Evolutionary conservation across 2,113 vertebrate genomes (phyloP).

Genomic region (Thunnus thynnus): DNA sequence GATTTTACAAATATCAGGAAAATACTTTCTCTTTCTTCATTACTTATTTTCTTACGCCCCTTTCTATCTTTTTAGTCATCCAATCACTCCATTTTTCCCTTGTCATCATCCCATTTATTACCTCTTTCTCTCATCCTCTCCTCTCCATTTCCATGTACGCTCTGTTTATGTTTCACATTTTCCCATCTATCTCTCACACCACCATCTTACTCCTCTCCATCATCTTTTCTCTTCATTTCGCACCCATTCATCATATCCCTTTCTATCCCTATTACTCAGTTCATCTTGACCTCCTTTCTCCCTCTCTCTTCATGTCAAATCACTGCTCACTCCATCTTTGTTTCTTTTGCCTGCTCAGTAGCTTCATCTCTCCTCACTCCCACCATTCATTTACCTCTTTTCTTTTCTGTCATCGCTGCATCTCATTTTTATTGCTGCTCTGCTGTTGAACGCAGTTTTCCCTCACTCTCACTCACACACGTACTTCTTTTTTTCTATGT

Average conservation of each 20-base stretch:
- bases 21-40: background rate
- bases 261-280: background rate
- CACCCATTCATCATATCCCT: conserved; percentile 33
- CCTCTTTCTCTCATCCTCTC: background rate
- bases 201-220: conserved; percentile 25
- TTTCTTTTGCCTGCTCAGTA: conserved; percentile 13
- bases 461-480: conserved; percentile 7
- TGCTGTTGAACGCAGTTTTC: conserved; percentile 21
- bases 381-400: conserved; percentile 28
- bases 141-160: conserved; percentile 24
- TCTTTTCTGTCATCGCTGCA: conserved; percentile 17
- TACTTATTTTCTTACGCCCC: background rate
- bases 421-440: conserved; percentile 37
- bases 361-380: conserved; percentile 25
- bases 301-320: conserved; percentile 3
- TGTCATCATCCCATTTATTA: background rate
- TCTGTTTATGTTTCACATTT: conserved; percentile 34
- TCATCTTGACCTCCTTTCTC: conserved; percentile 24
- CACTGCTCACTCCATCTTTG: conserved; percentile 13
- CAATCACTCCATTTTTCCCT: background rate
- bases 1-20: background rate
- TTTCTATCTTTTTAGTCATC: background rate
- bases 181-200: conserved; percentile 20
- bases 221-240: conserved; percentile 30
- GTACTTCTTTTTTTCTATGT: background rate